Base-by-base conservation (phyloP, 2,888 invertebrate genomes). In the Ichneumoninae sp. region DNA sequence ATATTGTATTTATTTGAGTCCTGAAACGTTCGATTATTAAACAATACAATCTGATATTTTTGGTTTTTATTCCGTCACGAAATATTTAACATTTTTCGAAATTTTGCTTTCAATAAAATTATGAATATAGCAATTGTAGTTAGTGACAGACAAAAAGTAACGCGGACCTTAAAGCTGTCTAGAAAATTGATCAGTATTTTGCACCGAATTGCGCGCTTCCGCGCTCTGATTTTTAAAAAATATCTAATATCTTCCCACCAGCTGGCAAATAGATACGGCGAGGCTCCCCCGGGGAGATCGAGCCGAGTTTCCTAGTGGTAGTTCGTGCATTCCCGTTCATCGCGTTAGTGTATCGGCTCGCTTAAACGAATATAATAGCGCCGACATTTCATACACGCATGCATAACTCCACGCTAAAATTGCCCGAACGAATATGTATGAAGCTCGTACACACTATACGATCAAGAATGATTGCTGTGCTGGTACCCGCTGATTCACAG, bases 361-460 rank as follows among this genome's bases (percentile, higher is more conserved):
- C 68, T 83, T 60, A 83, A 83, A 79, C 80, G 66, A 76, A 50
- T 60, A 75, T 75, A 83, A 83, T 66, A 68, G 70, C 66, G 65
- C 70, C 70, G 26, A 33, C 22, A 65, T 52, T 63, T 77, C 63
- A 50, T 47, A n/a, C 68, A 26, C 52, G 44, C 60, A 63, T 65
- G 22, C 19, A 26, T 69, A 50, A 36, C 40, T 44, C n/a, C 22
- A 44, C 30, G 44, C 1, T 47, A 47, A 47, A 47, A 47, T 47
- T 47, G 44, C n/a, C 19, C 36, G 30, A 50, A 26, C 16, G 22
- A 26, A 19, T 50, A 26, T 66, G 22, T 57, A 47, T 44, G 73
- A 50, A 36, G 50, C 36, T 26, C 7, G 22, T 26, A 22, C 16
- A 44, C 44, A 60, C 26, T 30, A 44, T 26, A 44, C 40, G 73